Base-by-base conservation (phyloP, 1,140 invertebrate species). In the Listronotus bonariensis region DNA sequence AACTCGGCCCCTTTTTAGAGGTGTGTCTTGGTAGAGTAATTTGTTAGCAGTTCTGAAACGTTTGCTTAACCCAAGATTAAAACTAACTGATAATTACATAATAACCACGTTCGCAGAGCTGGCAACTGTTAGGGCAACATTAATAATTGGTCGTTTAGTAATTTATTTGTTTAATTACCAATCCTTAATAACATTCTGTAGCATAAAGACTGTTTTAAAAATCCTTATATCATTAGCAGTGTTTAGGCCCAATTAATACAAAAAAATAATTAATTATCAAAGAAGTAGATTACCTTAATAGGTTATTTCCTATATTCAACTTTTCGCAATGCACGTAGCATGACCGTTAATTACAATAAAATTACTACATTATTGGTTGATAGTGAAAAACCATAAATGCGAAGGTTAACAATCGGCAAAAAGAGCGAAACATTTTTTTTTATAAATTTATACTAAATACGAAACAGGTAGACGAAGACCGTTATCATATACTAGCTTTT, bases 31-130 rank as follows among this genome's bases (percentile, higher is more conserved):
- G 60, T 56, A 64, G 70, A 74, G 74, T 74, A 77, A 77, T 77
- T 77, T 77, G 75, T 77, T 75, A 73, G 68, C 67, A 56, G 67
- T 73, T 71, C 70, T 75, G 72, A 75, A 77, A 77, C 71, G 75
- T 77, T 77, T 77, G 74, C 75, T 77, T 77, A 77, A 77, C 72
- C 72, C 69, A 66, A 78, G 76, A 77, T 78, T 77, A 78, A 78
- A 78, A 77, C 76, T 76, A 78, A 78, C 77, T 78, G 77, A 78
- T 78, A 78, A 78, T 78, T 78, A 78, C 76, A 77, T 78, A 78
- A 78, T 78, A 76, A 78, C 76, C 74, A 76, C 72, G 73, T 77
- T 77, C 71, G 73, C 58, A 60, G 56, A 69, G 66, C 69, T 53
- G 57, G 76, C 75, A 77, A 77, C 76, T 73, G 75, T 76, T 76